Evolutionary conservation across 1,140 invertebrate genomes (phyloP), one percentile per base, ranked within the genome.

Genomic region (Trachymyrmex cornetzi): DNA sequence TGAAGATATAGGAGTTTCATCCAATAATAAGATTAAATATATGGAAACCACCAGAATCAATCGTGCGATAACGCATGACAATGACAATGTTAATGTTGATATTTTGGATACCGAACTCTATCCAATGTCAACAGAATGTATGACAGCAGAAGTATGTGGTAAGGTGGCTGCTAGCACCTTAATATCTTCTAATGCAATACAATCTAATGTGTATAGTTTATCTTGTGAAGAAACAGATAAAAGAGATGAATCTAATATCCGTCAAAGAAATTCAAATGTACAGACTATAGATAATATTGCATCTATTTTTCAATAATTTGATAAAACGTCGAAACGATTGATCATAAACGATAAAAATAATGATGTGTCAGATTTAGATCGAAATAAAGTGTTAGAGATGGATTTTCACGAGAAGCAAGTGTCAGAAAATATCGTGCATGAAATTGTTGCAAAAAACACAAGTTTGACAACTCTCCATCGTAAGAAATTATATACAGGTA

Each of bases 401-500:
- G 38, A 84, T 74, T 48, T 24, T 19, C 7, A 9, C 16, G 14
- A n/a, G 0, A 55, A 55, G 7, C 48, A 19, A 2, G 1, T n/a
- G 0, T 69, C 64, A 16, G 48, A 50, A 14, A 14, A 38, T 30
- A 22, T 55, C 4, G 0, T 3, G 7, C 7, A 59, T 24, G 3
- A 66, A 30, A 53, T 16, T 3, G 3, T 7, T 55, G 38, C 22
- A 6, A 27, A 48, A 14, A 34, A 55, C 6, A 34, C 12, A 5
- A 88, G 5, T 64, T 3, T 44, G 55, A 59, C 11, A 50, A 1
- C 22, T 44, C n/a, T 48, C 1, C 87, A 86, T 64, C 87, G 89
- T 14, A 93, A 90, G 38, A 94, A 94, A 77, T 90, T 94, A 12
- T 94, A 91, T 22, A 93, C 75, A 7, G 87, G 71, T 7, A 88